Conservation (phyloP, 2,113 vertebrate species). For the human region GRCh38 chr11:127627001-127627500, state of each 20-base stretch:
- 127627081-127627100: neutral
- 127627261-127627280: rapidly evolving
- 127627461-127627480: neutral
- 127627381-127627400: neutral
- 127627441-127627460: neutral
- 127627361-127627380: neutral
- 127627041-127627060: neutral
- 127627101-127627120: neutral
- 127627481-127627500: neutral
- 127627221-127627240: neutral
- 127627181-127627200: neutral
- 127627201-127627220: neutral
- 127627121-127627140: neutral
- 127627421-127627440: no score
- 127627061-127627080: neutral
- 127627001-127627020: neutral
- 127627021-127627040: neutral
- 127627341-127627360: neutral
- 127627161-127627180: neutral
- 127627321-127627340: neutral
- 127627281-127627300: neutral
- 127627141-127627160: neutral
- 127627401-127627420: no score
- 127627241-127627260: neutral
- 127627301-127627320: neutral